phyloP scores from a whole-genome alignment of 2,888 invertebrate species.

The Euzetes globulus region DNA sequence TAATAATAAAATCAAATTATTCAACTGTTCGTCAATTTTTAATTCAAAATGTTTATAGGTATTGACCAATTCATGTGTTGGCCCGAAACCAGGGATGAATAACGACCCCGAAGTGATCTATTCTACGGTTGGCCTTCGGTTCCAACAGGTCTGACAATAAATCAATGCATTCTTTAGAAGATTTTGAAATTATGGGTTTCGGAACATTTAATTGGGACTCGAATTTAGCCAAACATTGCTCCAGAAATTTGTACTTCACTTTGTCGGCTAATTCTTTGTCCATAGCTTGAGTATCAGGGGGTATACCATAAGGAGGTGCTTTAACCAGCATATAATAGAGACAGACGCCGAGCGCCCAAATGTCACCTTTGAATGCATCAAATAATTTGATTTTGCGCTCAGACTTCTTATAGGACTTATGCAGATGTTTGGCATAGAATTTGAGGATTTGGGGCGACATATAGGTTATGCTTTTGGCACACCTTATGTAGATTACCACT shows the following conservation, averaged over 20 bases:
- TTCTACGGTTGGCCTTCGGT: no score
- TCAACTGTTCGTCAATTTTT: no score
- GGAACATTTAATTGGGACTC: no score
- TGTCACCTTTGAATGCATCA: neutral
- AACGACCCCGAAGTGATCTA: no score
- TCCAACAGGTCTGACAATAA: no score
- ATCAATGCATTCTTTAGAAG: no score
- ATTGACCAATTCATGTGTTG: no score
- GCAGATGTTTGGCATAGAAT: slow-evolving; percentile 8
- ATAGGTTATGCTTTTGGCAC: neutral
- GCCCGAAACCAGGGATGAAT: no score
- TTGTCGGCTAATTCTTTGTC: neutral
- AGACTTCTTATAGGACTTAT: neutral
- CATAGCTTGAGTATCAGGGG: neutral
- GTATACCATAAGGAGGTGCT: neutral
- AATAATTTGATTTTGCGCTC: neutral
- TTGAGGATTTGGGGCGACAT: slow-evolving; percentile 18
- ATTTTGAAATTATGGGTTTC: no score
- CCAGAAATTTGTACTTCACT: neutral
- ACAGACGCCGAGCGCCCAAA: slow-evolving; percentile 4
- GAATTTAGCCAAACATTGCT: no score
- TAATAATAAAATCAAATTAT: no score
- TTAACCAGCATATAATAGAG: slow-evolving; percentile 1
- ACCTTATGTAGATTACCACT: neutral
- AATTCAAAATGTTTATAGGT: no score